phyloP scores from a whole-genome alignment of 2,113 vertebrate genomes.

The Gymnogyps californianus region DNA sequence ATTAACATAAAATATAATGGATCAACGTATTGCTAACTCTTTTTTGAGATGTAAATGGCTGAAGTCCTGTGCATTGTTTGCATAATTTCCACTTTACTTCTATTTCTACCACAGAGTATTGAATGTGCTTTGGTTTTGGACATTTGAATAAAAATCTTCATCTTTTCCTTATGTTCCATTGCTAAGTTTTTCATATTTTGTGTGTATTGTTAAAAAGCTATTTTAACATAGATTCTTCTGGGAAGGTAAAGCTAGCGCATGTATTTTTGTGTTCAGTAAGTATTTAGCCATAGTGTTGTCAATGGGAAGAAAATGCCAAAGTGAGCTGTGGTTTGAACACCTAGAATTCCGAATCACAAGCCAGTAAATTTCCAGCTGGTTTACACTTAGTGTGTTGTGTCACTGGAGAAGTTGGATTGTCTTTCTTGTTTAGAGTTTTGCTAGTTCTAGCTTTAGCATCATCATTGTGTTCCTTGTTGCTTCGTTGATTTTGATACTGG shows the following conservation, averaged over 20 bases:
- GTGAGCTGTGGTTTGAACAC: not conserved
- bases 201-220: not conserved
- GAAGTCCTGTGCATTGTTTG: not conserved
- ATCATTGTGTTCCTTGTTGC: not conserved
- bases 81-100: not conserved
- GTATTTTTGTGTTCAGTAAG: not conserved
- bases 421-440: not conserved
- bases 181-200: not conserved
- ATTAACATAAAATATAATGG: not conserved
- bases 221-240: not conserved
- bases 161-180: not conserved
- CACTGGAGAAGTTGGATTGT: not conserved
- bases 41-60: not conserved
- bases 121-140: not conserved
- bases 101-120: not conserved
- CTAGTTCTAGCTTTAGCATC: not conserved
- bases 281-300: not conserved
- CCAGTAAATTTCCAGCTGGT: not conserved
- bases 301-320: not conserved
- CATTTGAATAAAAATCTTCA: not conserved
- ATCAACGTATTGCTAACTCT: not conserved
- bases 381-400: not conserved
- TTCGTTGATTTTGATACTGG: not conserved
- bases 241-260: not conserved
- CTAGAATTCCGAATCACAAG: not conserved